Conservation (phyloP, 2,888 invertebrate genomes). For the Pseudeuparius sepicola region DNA sequence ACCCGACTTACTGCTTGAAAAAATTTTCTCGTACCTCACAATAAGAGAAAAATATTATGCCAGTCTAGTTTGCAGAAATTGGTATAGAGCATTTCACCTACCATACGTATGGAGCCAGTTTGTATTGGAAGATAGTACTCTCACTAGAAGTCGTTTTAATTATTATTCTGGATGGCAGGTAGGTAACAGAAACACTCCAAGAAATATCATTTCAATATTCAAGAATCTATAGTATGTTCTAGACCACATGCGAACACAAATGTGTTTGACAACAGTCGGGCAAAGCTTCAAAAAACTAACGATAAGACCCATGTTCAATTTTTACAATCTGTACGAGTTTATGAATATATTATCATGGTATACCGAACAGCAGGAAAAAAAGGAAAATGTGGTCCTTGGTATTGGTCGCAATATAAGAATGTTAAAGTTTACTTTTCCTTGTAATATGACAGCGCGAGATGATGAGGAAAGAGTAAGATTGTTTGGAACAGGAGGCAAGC, state of each 20-base stretch:
- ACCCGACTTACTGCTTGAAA: slow-evolving; percentile 63
- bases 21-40: slow-evolving; percentile 57
- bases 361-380: slow-evolving; percentile 44
- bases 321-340: slow-evolving; percentile 75
- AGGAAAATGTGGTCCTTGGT: slow-evolving; percentile 34
- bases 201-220: neutral
- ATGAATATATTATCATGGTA: slow-evolving; percentile 73
- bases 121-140: slow-evolving; percentile 57
- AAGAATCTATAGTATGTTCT: slow-evolving; percentile 48
- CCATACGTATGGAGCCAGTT: slow-evolving; percentile 70
- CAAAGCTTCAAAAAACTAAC: slow-evolving; percentile 53
- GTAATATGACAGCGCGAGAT: slow-evolving; percentile 55
- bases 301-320: slow-evolving; percentile 65
- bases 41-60: slow-evolving; percentile 64
- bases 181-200: slow-evolving; percentile 14
- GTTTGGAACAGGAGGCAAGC: slow-evolving; percentile 62
- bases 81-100: slow-evolving; percentile 62
- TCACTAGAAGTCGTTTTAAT: slow-evolving; percentile 66
- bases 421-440: slow-evolving; percentile 63
- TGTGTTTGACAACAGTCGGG: slow-evolving; percentile 60
- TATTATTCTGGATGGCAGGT: slow-evolving; percentile 75
- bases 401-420: slow-evolving; percentile 49
- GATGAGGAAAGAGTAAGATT: slow-evolving; percentile 53
- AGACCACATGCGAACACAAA: slow-evolving; percentile 63
- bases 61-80: slow-evolving; percentile 55